phyloP scores from a whole-genome alignment of 1,140 invertebrate species.

The Oryctes rhinoceros region DNA sequence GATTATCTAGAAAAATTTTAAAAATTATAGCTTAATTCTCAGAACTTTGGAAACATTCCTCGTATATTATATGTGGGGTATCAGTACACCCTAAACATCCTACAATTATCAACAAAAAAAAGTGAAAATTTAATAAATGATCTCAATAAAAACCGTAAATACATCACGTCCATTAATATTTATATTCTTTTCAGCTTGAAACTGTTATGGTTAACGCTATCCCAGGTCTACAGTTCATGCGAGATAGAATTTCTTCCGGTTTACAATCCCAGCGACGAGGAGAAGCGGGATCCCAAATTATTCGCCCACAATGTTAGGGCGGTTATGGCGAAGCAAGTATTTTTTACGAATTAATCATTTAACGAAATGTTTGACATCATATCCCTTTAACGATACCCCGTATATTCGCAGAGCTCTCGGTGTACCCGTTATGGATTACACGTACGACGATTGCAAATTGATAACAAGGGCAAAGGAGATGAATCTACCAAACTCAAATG shows the following conservation, averaged over 20 bases:
- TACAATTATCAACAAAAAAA: no score
- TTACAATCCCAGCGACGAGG: slow-evolving; percentile 86
- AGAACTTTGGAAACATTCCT: no score
- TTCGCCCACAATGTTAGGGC: slow-evolving; percentile 91
- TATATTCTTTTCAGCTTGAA: slow-evolving; percentile 71
- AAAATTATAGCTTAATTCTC: no score
- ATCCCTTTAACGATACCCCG: neutral
- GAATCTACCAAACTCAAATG: slow-evolving; percentile 77
- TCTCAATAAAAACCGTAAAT: no score
- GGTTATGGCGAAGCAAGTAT: slow-evolving; percentile 89
- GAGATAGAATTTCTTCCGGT: slow-evolving; percentile 96
- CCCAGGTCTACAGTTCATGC: slow-evolving; percentile 87
- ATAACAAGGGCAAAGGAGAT: slow-evolving; percentile 83
- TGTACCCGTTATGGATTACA: slow-evolving; percentile 89
- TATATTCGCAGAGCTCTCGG: slow-evolving; percentile 75
- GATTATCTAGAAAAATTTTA: no score
- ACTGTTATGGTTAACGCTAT: slow-evolving; percentile 89
- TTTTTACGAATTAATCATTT: no score
- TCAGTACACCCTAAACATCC: no score
- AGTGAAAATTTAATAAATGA: no score
- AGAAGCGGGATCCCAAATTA: slow-evolving; percentile 86
- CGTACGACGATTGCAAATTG: slow-evolving; percentile 90
- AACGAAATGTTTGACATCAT: neutral
- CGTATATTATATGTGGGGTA: neutral
- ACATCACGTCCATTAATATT: neutral